phyloP scores from a whole-genome alignment of 2,797 vertebrate species.

The Cottoperca gobio region DNA sequence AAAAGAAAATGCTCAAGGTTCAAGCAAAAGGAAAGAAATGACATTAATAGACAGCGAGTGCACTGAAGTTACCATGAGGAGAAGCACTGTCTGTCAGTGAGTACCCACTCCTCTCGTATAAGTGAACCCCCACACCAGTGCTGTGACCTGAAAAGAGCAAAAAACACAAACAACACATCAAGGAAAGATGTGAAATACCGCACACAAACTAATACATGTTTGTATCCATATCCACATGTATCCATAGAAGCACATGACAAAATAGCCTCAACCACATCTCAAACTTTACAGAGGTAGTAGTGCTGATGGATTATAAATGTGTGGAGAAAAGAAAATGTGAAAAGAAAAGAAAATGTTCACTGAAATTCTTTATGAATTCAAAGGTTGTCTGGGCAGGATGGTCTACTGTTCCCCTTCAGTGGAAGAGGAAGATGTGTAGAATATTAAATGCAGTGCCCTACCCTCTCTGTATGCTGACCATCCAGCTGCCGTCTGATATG shows the following conservation, averaged over 20 bases:
- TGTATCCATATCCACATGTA: too few relatives aligned
- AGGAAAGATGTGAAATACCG: not conserved
- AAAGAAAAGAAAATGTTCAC: too few relatives aligned
- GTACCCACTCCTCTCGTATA: slow-evolving; percentile 95
- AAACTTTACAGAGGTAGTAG: not conserved
- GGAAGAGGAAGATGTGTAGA: slow-evolving; percentile 21
- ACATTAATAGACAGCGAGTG: slow-evolving; percentile 6
- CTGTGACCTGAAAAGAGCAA: slow-evolving; percentile 82
- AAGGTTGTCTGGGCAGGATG: not conserved
- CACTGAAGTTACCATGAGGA: slow-evolving; percentile 86
- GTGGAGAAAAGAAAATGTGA: too few relatives aligned
- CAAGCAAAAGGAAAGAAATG: not conserved
- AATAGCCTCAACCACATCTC: not conserved
- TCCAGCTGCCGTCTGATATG: slow-evolving; percentile 93
- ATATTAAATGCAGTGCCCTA: slow-evolving; percentile 58
- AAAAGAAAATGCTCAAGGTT: slow-evolving; percentile 10
- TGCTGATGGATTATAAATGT: not conserved
- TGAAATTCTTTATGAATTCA: slow-evolving; percentile 17
- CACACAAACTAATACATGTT: not conserved
- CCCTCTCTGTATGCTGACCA: slow-evolving; percentile 95
- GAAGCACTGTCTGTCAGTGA: slow-evolving; percentile 96
- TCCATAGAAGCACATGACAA: not conserved
- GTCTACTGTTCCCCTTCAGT: slow-evolving; percentile 31
- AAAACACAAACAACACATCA: slow-evolving; percentile 33
- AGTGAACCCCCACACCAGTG: slow-evolving; percentile 97